Conservation (phyloP, 2,888 invertebrate genomes). For the Drosophila merina region DNA sequence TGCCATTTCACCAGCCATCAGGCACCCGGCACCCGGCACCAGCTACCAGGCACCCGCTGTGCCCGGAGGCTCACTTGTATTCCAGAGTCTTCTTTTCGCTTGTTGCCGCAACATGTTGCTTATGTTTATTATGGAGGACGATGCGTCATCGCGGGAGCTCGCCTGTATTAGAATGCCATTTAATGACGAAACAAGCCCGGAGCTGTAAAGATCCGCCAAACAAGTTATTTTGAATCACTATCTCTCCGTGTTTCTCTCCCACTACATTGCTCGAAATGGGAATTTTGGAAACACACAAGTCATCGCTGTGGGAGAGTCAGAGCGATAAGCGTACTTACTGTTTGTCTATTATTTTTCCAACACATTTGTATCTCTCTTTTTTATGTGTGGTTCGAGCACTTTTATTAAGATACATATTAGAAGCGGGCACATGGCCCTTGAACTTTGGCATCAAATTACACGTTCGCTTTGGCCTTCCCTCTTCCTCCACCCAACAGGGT, state of each 20-base stretch:
- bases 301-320: constrained; percentile 17
- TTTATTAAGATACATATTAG: constrained; percentile 29
- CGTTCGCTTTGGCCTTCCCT: background rate
- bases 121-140: constrained; percentile 1
- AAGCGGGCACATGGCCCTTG: constrained; percentile 28
- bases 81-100: constrained; percentile 33
- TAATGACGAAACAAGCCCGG: constrained; percentile 23
- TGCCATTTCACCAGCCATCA: constrained; percentile 41
- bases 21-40: too few species aligned
- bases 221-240: constrained; percentile 33
- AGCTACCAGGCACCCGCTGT: constrained; percentile 9
- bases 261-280: constrained; percentile 3
- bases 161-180: background rate
- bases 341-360: constrained; percentile 18
- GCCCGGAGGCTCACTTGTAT: background rate
- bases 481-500: background rate
- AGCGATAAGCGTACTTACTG: constrained; percentile 22
- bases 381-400: background rate
- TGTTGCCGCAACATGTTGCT: constrained; percentile 31
- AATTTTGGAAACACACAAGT: constrained; percentile 21
- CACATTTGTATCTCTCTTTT: constrained; percentile 5
- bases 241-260: background rate
- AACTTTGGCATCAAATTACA: constrained; percentile 38
- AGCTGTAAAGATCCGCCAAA: constrained; percentile 36
- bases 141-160: constrained; percentile 22